phyloP scores from a whole-genome alignment of 2,113 vertebrate genomes.

The Eubucco bourcierii region DNA sequence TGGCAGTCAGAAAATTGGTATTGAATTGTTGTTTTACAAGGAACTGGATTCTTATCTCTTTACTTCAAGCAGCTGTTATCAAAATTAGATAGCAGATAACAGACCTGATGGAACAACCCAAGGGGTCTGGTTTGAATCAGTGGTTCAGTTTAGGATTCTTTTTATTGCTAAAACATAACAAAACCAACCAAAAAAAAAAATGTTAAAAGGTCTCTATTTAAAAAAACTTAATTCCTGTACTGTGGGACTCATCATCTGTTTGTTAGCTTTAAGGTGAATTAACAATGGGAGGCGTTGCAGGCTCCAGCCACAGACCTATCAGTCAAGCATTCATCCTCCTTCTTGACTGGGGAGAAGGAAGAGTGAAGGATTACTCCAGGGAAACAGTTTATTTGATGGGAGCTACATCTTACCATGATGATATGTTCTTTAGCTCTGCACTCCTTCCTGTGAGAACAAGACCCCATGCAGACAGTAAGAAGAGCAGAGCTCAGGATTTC shows the following conservation, averaged over 20 bases:
- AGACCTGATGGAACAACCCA: background rate
- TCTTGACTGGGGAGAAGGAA: background rate
- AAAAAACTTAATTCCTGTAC: background rate
- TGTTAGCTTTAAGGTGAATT: background rate
- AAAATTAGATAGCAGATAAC: background rate
- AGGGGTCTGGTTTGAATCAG: background rate
- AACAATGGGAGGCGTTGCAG: background rate
- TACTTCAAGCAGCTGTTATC: background rate
- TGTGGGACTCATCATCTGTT: background rate
- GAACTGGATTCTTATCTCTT: background rate
- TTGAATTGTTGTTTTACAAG: background rate
- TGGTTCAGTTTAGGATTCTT: background rate
- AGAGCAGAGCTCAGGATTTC: background rate
- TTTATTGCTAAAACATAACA: background rate
- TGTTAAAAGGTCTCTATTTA: background rate
- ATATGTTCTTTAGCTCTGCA: background rate
- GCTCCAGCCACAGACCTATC: background rate
- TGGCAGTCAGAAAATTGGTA: background rate
- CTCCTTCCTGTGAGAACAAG: background rate
- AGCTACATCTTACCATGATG: background rate
- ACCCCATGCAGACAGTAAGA: background rate
- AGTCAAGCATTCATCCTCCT: background rate
- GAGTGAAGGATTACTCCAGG: background rate
- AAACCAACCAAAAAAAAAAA: too few species aligned
- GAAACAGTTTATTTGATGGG: background rate